phyloP scores from a whole-genome alignment of 1,140 invertebrate genomes.

The Zaprionus ghesquierei region DNA sequence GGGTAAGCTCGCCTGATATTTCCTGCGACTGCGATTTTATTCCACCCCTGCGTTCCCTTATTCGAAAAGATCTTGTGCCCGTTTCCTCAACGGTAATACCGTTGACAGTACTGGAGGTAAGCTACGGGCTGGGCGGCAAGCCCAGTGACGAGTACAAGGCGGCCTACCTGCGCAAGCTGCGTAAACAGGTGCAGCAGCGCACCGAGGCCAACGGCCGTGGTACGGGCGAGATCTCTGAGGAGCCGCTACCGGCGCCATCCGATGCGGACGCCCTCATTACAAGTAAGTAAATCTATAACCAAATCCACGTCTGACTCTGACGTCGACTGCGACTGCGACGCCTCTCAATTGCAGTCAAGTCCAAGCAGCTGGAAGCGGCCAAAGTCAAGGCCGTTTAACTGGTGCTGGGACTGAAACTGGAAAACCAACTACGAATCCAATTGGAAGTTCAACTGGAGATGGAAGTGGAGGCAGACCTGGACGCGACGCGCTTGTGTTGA shows the following conservation, averaged over 20 bases:
- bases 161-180: conserved; percentile 75
- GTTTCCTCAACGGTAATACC: conserved; percentile 87
- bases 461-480: background rate
- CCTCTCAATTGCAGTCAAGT: conserved; percentile 47
- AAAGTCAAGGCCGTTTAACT: conserved; percentile 60
- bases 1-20: conserved; percentile 30
- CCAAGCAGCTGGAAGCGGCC: conserved; percentile 51
- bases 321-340: too few species aligned
- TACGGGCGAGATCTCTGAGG: conserved; percentile 24
- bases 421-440: background rate
- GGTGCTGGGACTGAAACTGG: background rate
- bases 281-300: conserved; percentile 23
- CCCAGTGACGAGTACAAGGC: conserved; percentile 78
- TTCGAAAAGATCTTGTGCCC: conserved; percentile 84
- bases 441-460: background rate
- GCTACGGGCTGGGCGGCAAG: conserved; percentile 76
- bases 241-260: conserved; percentile 20
- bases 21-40: background rate
- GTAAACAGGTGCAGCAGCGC: conserved; percentile 71
- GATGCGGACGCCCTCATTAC: conserved; percentile 61
- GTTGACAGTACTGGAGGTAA: conserved; percentile 85
- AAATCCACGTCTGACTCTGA: background rate
- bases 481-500: background rate
- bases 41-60: background rate
- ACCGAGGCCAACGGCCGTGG: conserved; percentile 8